Conservation (phyloP, 2,113 vertebrate genomes). For the Oreochromis tanganicae region DNA sequence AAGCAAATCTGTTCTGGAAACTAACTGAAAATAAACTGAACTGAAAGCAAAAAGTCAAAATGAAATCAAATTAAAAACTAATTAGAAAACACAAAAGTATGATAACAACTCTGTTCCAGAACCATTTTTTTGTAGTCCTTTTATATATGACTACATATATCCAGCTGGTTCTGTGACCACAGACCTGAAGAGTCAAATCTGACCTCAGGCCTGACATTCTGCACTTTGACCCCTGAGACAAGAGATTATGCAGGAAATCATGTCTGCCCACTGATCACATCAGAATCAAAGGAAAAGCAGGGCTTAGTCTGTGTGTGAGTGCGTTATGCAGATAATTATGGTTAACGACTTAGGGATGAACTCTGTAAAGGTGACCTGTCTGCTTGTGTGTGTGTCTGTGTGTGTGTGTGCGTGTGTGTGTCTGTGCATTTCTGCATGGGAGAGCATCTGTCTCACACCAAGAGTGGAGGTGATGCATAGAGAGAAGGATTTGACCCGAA, state of each 20-base stretch:
- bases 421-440: not conserved
- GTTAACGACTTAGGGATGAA: not conserved
- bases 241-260: constrained; percentile 31
- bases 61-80: not conserved
- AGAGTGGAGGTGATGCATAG: not conserved
- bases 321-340: not conserved
- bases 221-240: constrained; percentile 33
- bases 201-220: constrained; percentile 22
- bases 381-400: not conserved
- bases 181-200: constrained; percentile 26
- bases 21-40: not conserved
- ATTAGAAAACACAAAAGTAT: not conserved
- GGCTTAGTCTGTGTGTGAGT: not conserved
- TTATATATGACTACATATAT: constrained; percentile 7
- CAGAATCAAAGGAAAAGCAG: constrained; percentile 28
- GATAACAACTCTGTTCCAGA: not conserved
- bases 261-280: constrained; percentile 21
- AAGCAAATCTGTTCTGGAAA: not conserved
- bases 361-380: not conserved
- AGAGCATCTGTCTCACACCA: not conserved
- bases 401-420: not conserved
- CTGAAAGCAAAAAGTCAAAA: not conserved
- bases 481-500: constrained; percentile 16
- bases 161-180: constrained; percentile 39
- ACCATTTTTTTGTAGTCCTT: not conserved